Percentiles rank a stretch among this genome's conserved stretches.
Evolutionary conservation across 2,888 invertebrate genomes (phyloP).

Genomic region (Alviniconcha strummeri): DNA sequence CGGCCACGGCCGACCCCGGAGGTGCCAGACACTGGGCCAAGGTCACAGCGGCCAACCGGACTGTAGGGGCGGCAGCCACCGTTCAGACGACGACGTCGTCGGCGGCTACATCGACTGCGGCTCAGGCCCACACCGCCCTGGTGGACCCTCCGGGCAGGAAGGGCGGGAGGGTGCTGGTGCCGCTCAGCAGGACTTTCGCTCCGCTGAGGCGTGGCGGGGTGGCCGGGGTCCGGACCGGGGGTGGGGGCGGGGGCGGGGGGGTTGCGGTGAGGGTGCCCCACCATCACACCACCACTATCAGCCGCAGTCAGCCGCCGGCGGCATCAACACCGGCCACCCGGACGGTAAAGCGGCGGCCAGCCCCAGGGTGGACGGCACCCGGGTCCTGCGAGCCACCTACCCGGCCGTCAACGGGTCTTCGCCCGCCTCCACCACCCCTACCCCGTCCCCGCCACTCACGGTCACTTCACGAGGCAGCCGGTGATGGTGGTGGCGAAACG

Average conservation of each 20-base stretch:
- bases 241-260: not conserved
- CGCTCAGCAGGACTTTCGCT: slow-evolving; percentile 15
- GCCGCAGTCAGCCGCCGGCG: too few species aligned
- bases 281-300: too few species aligned
- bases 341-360: not conserved
- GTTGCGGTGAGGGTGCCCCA: not conserved
- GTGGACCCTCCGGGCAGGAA: not conserved
- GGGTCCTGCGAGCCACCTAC: slow-evolving; percentile 16
- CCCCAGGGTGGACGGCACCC: not conserved
- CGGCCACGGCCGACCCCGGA: too few species aligned
- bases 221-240: not conserved
- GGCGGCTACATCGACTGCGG: not conserved
- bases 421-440: slow-evolving; percentile 18
- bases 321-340: not conserved
- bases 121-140: not conserved
- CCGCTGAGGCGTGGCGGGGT: not conserved
- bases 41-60: too few species aligned
- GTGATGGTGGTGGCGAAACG: not conserved
- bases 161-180: slow-evolving; percentile 12
- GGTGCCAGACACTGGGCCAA: too few species aligned
- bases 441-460: slow-evolving; percentile 11
- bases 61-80: too few species aligned
- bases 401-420: slow-evolving; percentile 11
- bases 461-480: not conserved
- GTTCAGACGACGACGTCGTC: not conserved